Percentiles rank a stretch among this genome's conserved stretches.
Evolutionary conservation across 2,113 vertebrate species (phyloP).

Genomic region (Himantopus leucocephalus): DNA sequence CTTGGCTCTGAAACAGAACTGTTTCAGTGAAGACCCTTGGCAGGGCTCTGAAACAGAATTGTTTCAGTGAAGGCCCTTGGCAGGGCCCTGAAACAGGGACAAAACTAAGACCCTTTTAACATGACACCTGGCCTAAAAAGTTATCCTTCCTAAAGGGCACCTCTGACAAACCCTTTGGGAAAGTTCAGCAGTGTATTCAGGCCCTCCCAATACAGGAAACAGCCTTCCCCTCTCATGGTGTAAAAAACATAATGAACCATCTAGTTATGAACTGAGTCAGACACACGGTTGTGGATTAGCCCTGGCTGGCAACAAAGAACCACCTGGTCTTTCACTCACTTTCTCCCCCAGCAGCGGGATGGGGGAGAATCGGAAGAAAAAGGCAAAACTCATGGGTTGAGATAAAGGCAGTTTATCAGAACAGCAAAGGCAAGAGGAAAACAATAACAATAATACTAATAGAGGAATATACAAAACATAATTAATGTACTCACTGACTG

Average conservation of each 20-base stretch:
- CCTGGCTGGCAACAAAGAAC: background rate
- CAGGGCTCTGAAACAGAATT: background rate
- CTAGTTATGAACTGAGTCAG: background rate
- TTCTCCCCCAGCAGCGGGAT: background rate
- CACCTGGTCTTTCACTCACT: background rate
- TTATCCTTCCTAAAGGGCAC: background rate
- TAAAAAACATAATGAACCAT: background rate
- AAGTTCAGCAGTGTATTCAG: background rate
- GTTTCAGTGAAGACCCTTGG: background rate
- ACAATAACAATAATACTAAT: background rate
- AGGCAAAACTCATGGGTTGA: background rate
- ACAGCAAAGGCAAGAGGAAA: background rate
- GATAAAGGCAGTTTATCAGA: background rate
- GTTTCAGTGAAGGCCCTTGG: background rate
- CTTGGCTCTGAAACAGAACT: background rate
- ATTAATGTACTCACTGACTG: background rate
- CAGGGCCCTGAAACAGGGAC: background rate
- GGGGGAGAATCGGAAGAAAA: background rate
- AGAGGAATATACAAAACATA: background rate
- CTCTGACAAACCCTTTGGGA: background rate
- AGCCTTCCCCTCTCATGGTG: background rate
- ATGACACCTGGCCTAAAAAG: background rate
- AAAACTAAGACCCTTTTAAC: background rate
- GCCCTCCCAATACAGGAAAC: background rate
- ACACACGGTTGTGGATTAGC: background rate